Conservation (phyloP, 2,888 invertebrate genomes). For the Dyspetes luteomarginatus region DNA sequence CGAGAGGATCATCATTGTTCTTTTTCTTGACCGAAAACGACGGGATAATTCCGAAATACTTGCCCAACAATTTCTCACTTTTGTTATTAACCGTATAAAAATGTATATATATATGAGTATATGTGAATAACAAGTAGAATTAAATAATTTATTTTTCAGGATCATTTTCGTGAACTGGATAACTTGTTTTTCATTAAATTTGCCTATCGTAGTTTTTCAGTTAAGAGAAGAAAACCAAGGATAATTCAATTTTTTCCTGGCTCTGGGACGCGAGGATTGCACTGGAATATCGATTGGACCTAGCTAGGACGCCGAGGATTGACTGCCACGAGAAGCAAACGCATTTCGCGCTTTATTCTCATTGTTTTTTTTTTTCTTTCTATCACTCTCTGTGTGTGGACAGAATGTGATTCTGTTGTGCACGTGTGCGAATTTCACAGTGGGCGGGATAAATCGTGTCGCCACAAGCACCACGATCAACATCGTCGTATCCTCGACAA, state of each 20-base stretch:
- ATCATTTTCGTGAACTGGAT: not conserved
- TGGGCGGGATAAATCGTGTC: slow-evolving; percentile 46
- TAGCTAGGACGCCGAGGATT: not conserved
- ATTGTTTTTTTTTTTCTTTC: slow-evolving; percentile 3
- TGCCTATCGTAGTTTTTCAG: not conserved
- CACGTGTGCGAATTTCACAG: slow-evolving; percentile 35
- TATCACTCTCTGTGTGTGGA: not conserved
- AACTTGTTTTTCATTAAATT: not conserved
- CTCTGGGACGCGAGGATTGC: not conserved
- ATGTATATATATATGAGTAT: not conserved
- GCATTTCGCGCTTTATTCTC: slow-evolving; percentile 16
- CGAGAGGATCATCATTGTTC: not conserved
- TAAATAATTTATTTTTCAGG: not conserved
- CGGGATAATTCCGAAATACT: slow-evolving; percentile 36
- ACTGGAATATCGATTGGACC: slow-evolving; percentile 25
- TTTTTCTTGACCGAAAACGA: slow-evolving; percentile 5
- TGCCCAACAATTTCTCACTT: slow-evolving; percentile 14
- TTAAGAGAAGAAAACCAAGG: not conserved
- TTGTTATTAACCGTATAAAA: too few species aligned
- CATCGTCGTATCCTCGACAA: slow-evolving; percentile 19
- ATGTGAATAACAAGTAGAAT: not conserved
- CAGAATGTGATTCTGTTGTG: slow-evolving; percentile 26
- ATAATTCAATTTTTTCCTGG: not conserved
- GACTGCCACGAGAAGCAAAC: slow-evolving; percentile 12
- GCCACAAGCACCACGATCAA: slow-evolving; percentile 25